A percentile compares a stretch with the other conserved stretches of the same genome.
phyloP scores from a whole-genome alignment of 1,140 invertebrate species.

The Oryctes rhinoceros region DNA sequence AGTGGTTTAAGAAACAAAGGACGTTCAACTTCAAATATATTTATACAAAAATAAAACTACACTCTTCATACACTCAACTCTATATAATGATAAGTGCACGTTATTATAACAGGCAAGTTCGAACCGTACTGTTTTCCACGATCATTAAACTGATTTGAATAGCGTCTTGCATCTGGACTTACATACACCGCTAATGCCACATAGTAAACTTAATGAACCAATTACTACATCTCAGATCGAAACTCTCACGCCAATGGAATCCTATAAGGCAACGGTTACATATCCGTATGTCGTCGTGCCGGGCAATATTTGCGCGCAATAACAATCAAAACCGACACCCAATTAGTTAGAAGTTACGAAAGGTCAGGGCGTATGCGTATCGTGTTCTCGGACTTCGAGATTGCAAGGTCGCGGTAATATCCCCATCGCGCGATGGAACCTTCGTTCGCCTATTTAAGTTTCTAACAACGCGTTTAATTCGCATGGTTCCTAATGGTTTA shows the following conservation, averaged over 20 bases:
- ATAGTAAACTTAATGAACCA: background rate
- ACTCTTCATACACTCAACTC: no score
- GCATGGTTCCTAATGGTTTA: background rate
- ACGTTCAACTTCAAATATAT: no score
- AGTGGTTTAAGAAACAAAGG: no score
- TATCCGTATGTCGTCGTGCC: background rate
- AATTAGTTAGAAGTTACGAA: conserved; percentile 28
- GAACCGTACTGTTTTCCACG: background rate
- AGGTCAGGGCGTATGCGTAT: conserved; percentile 23
- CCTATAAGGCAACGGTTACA: background rate
- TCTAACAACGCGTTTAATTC: no score
- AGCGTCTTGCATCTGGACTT: no score
- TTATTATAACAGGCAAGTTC: no score
- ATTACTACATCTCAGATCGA: background rate
- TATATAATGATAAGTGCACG: no score
- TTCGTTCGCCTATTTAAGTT: no score
- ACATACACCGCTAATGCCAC: background rate
- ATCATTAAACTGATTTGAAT: conserved; percentile 10
- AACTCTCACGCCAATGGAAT: background rate
- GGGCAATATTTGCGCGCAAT: background rate
- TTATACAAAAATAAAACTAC: no score
- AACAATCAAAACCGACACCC: background rate
- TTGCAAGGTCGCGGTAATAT: conserved; percentile 25
- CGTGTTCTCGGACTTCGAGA: conserved; percentile 20
- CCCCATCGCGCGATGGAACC: background rate